Conservation (phyloP, 2,113 vertebrate species). For the Hyaena hyaena region DNA sequence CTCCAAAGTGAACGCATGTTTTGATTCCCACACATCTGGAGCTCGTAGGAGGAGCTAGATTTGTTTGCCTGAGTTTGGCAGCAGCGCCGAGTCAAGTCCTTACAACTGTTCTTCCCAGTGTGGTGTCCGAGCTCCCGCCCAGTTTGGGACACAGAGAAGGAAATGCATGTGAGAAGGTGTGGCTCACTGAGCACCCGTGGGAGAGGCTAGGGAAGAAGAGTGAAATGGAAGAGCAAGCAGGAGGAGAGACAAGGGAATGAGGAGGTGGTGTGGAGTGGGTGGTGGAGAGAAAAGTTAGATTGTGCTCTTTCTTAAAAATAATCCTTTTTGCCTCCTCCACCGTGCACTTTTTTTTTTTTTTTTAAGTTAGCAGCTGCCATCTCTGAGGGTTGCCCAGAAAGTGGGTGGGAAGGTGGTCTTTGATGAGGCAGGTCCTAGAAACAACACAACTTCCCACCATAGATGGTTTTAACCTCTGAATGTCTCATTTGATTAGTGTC, state of each 20-base stretch:
- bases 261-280: conserved; percentile 75
- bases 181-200: neutral
- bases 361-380: conserved; percentile 71
- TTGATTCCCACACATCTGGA: neutral
- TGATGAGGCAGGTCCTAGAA: neutral
- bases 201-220: conserved; percentile 42
- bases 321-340: conserved; percentile 75
- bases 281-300: conserved; percentile 76
- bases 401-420: conserved; percentile 29
- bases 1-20: neutral
- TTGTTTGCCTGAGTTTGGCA: neutral
- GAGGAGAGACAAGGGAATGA: conserved; percentile 70
- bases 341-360: conserved; percentile 36
- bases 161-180: neutral
- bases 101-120: neutral
- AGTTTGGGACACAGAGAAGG: neutral
- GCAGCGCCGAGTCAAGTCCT: neutral
- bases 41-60: neutral
- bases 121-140: neutral
- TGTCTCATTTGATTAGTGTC: neutral
- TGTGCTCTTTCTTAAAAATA: conserved; percentile 83
- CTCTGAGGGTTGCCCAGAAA: conserved; percentile 65
- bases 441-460: neutral
- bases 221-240: conserved; percentile 55
- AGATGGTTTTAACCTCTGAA: neutral